These are phyloP conservation scores for Aethes cnicana DNA, from an alignment of 2,888 invertebrate species.

Conservation along the genomic window DNA sequence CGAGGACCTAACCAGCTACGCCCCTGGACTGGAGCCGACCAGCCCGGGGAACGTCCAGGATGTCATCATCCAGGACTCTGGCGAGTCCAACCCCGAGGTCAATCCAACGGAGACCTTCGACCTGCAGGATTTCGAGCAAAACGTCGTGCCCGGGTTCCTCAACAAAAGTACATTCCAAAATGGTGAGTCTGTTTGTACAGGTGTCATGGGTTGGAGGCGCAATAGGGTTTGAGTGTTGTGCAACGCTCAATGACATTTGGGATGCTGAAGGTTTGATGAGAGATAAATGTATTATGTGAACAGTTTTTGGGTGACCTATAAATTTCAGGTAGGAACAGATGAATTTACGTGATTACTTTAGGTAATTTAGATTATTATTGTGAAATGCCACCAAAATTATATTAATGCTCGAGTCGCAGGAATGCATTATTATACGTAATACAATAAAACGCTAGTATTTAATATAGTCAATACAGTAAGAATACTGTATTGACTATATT, in stretches of 20 bases:
- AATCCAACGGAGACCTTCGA: constrained; percentile 62
- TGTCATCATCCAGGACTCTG: constrained; percentile 61
- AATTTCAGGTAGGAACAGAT: no score
- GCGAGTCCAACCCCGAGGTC: constrained; percentile 55
- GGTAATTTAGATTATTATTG: no score
- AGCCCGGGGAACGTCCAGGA: constrained; percentile 59
- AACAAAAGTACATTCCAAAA: constrained; percentile 75
- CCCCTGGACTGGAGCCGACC: constrained; percentile 52
- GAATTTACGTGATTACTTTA: no score
- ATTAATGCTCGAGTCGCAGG: no score
- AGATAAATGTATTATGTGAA: background rate
- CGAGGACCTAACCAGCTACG: constrained; percentile 53
- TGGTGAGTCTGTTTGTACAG: constrained; percentile 42
- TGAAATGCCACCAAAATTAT: no score
- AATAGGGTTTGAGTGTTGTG: background rate
- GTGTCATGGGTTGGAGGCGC: constrained; percentile 2
- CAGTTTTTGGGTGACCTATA: no score
- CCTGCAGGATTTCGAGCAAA: constrained; percentile 69
- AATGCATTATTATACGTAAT: no score
- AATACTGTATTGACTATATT: no score
- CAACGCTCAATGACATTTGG: constrained; percentile 9
- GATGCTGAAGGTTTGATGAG: background rate
- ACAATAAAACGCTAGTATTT: no score
- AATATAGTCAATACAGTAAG: no score
- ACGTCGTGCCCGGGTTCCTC: constrained; percentile 72